Evolutionary conservation across 1,140 invertebrate species (phyloP).

Genomic region (Tetramorium parvispinum): DNA sequence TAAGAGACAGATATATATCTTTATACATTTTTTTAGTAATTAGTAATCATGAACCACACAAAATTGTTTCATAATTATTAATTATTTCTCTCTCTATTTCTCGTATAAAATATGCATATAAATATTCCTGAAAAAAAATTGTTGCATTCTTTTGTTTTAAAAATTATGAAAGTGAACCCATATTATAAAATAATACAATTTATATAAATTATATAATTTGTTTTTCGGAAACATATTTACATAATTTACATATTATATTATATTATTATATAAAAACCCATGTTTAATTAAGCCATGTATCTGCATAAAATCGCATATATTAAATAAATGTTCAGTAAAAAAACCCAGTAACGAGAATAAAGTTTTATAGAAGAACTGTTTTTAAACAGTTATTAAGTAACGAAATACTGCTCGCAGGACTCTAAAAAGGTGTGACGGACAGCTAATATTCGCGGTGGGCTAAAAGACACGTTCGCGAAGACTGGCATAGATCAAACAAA

Average conservation of each 20-base stretch:
- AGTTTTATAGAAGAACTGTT: constrained; percentile 33
- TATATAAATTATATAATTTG: constrained; percentile 8
- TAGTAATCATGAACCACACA: not conserved
- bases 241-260: not conserved
- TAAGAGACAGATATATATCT: not conserved
- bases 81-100: not conserved
- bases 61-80: not conserved
- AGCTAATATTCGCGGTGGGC: constrained; percentile 64
- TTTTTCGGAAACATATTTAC: not conserved
- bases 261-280: not conserved
- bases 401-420: constrained; percentile 59
- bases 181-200: not conserved
- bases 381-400: constrained; percentile 70
- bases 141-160: not conserved
- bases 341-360: not conserved
- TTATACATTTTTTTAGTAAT: not conserved
- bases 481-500: constrained; percentile 71
- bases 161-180: not conserved
- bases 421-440: constrained; percentile 67
- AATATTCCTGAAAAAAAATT: not conserved
- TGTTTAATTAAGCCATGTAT: not conserved
- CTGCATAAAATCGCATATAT: not conserved
- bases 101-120: not conserved
- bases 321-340: constrained; percentile 6
- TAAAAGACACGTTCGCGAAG: constrained; percentile 66